Conservation (phyloP, 2,888 invertebrate genomes). For the Theristus sp. region DNA sequence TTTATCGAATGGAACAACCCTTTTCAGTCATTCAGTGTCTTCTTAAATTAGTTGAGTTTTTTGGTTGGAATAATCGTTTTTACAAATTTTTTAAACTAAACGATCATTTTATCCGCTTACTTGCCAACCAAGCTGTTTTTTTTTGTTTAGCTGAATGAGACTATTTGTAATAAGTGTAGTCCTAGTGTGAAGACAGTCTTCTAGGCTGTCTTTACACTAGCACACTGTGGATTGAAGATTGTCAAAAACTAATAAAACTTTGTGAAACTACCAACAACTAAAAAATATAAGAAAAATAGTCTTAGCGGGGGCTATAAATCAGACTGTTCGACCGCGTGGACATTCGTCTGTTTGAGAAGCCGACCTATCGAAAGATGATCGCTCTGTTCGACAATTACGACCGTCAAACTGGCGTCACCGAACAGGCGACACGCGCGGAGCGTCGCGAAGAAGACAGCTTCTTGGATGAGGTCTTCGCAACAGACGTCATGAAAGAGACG, state of each 20-base stretch:
- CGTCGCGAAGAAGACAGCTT: conserved; percentile 57
- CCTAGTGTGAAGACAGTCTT: not conserved
- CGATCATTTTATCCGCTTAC: no score
- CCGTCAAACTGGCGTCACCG: conserved; percentile 36
- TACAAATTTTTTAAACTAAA: no score
- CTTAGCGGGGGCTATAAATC: no score
- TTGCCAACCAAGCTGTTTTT: no score
- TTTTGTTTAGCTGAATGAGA: no score
- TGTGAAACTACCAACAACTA: not conserved
- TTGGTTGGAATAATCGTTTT: no score
- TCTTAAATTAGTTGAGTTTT: no score
- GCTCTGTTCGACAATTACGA: conserved; percentile 68
- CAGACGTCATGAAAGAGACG: conserved; percentile 52
- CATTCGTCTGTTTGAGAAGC: conserved; percentile 6
- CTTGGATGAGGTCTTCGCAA: conserved; percentile 54
- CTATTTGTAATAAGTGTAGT: no score
- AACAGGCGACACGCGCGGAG: conserved; percentile 40
- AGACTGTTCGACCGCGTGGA: conserved; percentile 4
- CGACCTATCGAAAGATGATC: conserved; percentile 52
- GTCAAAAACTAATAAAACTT: no score
- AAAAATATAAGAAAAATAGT: not conserved
- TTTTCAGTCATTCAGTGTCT: no score
- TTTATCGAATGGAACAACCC: no score
- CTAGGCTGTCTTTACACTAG: not conserved
- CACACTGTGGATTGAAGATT: not conserved